Conservation (phyloP, 30 jellyfish, hydroid and myxozoan genomes). For the Pseudorhiza aurosa region DNA sequence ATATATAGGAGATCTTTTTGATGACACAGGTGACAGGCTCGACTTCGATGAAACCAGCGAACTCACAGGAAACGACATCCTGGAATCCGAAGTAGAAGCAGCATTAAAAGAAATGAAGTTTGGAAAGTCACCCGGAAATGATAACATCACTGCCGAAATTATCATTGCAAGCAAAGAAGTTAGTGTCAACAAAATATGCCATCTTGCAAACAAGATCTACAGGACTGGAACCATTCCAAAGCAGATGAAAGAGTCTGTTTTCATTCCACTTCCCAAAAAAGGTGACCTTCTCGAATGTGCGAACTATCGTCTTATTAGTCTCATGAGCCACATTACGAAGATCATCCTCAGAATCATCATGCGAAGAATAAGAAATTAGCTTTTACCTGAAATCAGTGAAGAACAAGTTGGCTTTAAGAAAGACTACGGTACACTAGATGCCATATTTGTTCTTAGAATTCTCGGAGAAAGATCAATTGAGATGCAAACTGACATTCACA, state of each 20-base stretch:
- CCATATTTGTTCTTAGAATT: slow-evolving; percentile 7
- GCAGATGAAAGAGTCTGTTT: slow-evolving; percentile 21
- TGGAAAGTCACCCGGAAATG: too few relatives aligned
- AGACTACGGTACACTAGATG: background rate
- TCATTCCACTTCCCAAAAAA: slow-evolving; percentile 17
- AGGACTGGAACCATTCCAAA: too few relatives aligned
- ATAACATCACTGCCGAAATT: too few relatives aligned
- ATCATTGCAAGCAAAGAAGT: too few relatives aligned
- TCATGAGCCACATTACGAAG: slow-evolving; percentile 24
- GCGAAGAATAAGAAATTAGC: slow-evolving; percentile 9
- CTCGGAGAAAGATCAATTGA: background rate
- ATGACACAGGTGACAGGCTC: too few relatives aligned
- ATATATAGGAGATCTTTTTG: too few relatives aligned
- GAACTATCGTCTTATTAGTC: slow-evolving; percentile 18
- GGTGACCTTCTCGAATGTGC: slow-evolving; percentile 18
- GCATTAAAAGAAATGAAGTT: too few relatives aligned
- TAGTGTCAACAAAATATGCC: too few relatives aligned
- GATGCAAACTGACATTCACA: slow-evolving; percentile 7
- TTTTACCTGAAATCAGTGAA: slow-evolving; percentile 17
- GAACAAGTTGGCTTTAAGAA: slow-evolving; percentile 17
- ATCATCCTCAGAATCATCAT: slow-evolving; percentile 10
- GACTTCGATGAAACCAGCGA: too few relatives aligned
- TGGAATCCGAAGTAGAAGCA: too few relatives aligned
- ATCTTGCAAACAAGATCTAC: too few relatives aligned
- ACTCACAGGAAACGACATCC: too few relatives aligned